Evolutionary conservation across 53 echinoderm and acorn worm species (phyloP), one percentile per base, ranked within the genome.

Genomic region (Holothuria leucospilota): DNA sequence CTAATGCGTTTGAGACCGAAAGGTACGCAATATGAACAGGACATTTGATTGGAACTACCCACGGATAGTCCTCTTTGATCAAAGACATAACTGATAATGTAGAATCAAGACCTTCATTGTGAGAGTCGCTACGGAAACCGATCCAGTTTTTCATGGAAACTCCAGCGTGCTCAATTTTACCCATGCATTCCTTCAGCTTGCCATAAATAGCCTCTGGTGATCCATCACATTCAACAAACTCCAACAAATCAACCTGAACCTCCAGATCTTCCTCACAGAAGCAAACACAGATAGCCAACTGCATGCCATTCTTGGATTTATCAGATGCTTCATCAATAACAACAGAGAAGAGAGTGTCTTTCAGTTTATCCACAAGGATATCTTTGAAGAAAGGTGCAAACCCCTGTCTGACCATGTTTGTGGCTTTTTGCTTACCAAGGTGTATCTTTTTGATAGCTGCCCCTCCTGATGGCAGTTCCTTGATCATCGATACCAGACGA

Each of bases 401-500:
- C 27, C 80, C 80, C 58, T 80, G 80, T 80, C 80, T 80, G 34
- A 80, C 80, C 80, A 80, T 80, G 80, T 80, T 80, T 20, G 80
- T 80, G n/a, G 80, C 80, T 21, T 80, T 87, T 26, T 87, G 87
- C 16, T 87, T 87, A 27, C 81, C 69, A 15, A 87, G 81, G 49
- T 64, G 65, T 28, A 84, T 68, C 38, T 67, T 67, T 63, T 68
- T 79, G 16, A 87, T 66, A 6, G 87, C 80, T 64, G 51, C 52
- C 13, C 80, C 87, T 29, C 24, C 29, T 20, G 81, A 63, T 79
- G 80, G 80, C 30, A 87, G 59, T 68, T 59, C 69, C 59, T 59
- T 65, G 51, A 87, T 66, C 51, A 87, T 66, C 4, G 87, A 5
- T 5, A 87, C 67, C 27, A 87, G 68, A 68, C 80, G 79, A 87